Conservation (phyloP, 2,113 vertebrate species). For the Pseudorectes ferrugineus region DNA sequence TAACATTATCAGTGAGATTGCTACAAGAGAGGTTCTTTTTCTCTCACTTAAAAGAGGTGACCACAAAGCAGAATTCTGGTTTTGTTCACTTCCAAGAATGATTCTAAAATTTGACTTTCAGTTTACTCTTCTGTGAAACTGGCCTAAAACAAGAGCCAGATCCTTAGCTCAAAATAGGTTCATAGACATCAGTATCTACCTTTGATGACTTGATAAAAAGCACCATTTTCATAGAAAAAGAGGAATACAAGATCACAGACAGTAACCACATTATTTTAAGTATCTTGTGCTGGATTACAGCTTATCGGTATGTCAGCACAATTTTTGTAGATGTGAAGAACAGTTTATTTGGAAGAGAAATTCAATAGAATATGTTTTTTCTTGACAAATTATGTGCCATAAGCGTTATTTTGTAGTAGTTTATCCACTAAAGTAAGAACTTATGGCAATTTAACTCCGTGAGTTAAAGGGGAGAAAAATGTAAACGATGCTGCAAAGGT, state of each 20-base stretch:
- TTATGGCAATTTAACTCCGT: conserved; percentile 54
- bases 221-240: not conserved
- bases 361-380: conserved; percentile 8
- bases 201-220: not conserved
- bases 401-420: conserved; percentile 18
- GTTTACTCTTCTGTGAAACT: not conserved
- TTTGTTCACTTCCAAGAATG: not conserved
- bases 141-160: not conserved
- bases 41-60: not conserved
- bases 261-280: not conserved
- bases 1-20: not conserved
- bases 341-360: conserved; percentile 30
- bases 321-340: not conserved
- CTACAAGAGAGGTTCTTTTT: not conserved
- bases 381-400: not conserved
- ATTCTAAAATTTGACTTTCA: not conserved
- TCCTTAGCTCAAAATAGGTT: not conserved
- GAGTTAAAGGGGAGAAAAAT: conserved; percentile 44
- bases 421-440: conserved; percentile 55
- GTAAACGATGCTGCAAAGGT: conserved; percentile 59
- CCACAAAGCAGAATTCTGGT: not conserved
- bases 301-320: not conserved
- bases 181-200: not conserved
- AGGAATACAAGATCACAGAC: not conserved
- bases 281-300: not conserved